These are phyloP conservation scores for Dendroctonus ponderosae DNA, from an alignment of 1,140 invertebrate species.

Conservation along the genomic window DNA sequence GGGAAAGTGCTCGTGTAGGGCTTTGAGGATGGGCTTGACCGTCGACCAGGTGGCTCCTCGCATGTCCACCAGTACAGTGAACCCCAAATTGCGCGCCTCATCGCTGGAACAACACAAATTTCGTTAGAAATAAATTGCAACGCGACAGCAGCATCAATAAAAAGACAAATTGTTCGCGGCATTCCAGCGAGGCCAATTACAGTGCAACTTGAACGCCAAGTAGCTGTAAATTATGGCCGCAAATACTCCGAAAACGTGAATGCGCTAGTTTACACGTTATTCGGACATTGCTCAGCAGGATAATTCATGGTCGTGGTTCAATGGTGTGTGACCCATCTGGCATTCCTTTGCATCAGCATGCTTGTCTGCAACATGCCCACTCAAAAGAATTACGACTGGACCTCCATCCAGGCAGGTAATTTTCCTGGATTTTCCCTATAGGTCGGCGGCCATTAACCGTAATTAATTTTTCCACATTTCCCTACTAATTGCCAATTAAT, in stretches of 20 bases:
- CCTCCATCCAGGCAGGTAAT: too few species aligned
- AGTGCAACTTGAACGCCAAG: background rate
- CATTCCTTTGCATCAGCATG: conserved; percentile 3
- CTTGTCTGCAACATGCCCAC: too few species aligned
- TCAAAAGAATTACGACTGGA: too few species aligned
- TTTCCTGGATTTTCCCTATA: too few species aligned
- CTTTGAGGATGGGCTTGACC: conserved; percentile 95
- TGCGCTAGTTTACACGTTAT: background rate
- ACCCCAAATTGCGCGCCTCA: conserved; percentile 82
- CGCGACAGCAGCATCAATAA: background rate
- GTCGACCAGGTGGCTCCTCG: conserved; percentile 90
- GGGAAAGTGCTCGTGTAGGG: conserved; percentile 92
- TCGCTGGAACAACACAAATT: conserved; percentile 67
- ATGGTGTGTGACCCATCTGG: conserved; percentile 14
- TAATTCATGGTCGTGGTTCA: conserved; percentile 13
- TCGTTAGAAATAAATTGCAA: background rate
- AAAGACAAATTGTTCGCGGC: background rate
- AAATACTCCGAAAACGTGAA: conserved; percentile 4
- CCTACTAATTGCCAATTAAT: too few species aligned
- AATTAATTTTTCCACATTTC: too few species aligned
- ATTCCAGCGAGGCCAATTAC: background rate
- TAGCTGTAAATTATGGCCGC: conserved; percentile 1
- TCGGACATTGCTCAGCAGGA: conserved; percentile 3
- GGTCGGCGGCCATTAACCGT: too few species aligned
- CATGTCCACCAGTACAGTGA: conserved; percentile 96